Percentiles rank a stretch among this genome's conserved stretches.
phyloP scores from a whole-genome alignment of 2,113 vertebrate genomes.

The Pterocles burchelli region DNA sequence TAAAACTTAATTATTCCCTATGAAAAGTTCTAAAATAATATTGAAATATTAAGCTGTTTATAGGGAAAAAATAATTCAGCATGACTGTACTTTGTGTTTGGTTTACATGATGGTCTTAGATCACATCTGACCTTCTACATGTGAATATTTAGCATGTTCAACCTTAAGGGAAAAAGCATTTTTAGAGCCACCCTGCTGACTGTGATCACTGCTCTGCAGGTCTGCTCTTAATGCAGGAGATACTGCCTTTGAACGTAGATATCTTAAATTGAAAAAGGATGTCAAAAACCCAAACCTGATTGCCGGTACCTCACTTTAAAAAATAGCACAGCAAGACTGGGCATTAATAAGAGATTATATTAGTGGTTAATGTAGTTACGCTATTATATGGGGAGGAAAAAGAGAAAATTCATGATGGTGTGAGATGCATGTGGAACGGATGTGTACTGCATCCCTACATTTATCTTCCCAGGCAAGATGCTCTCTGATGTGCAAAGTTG shows the following conservation, averaged over 20 bases:
- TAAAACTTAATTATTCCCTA: neutral
- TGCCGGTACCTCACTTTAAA: neutral
- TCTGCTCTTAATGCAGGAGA: neutral
- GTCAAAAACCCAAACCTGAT: neutral
- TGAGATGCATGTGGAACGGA: neutral
- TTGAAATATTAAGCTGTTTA: neutral
- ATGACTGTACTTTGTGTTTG: neutral
- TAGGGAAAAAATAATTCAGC: neutral
- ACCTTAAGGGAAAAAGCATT: neutral
- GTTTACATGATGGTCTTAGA: neutral
- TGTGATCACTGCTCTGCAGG: neutral
- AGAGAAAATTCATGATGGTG: neutral
- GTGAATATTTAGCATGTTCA: neutral
- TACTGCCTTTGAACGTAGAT: neutral
- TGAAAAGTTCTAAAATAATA: neutral
- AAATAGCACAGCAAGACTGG: neutral
- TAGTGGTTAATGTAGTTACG: neutral
- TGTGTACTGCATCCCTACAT: too few relatives aligned
- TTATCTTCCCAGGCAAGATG: neutral
- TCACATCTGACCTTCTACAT: neutral
- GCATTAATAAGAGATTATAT: neutral
- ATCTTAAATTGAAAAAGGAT: neutral
- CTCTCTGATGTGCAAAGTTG: neutral
- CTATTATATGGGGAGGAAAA: neutral
- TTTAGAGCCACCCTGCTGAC: neutral